Conservation (phyloP, 2,113 vertebrate genomes). For the Meriones unguiculatus region DNA sequence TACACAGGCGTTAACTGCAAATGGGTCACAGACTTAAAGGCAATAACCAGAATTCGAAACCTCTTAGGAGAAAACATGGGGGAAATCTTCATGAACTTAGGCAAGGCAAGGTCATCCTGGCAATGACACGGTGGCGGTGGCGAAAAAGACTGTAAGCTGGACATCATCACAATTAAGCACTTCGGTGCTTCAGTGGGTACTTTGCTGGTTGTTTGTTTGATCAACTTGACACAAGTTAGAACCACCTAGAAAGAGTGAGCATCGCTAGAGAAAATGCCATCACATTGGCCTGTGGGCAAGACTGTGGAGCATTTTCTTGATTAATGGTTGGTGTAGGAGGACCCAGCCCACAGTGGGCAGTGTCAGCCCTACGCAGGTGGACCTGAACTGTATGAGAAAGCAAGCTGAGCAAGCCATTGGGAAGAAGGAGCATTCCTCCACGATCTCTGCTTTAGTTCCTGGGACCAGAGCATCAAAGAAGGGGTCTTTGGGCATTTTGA, state of each 20-base stretch:
- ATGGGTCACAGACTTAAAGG: slow-evolving; percentile 19
- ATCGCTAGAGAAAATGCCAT: background rate
- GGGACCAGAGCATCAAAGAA: background rate
- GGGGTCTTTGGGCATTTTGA: background rate
- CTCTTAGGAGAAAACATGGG: background rate
- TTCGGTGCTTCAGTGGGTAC: background rate
- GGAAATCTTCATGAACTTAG: background rate
- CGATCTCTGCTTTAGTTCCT: background rate
- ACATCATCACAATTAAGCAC: background rate
- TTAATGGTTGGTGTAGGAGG: background rate
- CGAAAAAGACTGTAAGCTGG: background rate
- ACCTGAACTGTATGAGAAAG: background rate
- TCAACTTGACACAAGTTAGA: background rate
- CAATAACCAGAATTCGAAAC: background rate
- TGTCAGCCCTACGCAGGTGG: too few species aligned
- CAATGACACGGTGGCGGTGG: background rate
- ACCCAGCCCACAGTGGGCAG: background rate
- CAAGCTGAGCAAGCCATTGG: background rate
- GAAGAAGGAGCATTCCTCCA: background rate
- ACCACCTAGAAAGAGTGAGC: background rate
- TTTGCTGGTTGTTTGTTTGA: background rate
- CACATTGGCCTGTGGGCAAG: background rate
- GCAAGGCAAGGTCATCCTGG: background rate
- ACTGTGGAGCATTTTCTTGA: background rate
- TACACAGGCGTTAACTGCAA: background rate